Percentiles rank a stretch among this genome's conserved stretches.
Evolutionary conservation across 1,140 invertebrate genomes (phyloP).

Genomic region (Anagrus nilaparvatae): DNA sequence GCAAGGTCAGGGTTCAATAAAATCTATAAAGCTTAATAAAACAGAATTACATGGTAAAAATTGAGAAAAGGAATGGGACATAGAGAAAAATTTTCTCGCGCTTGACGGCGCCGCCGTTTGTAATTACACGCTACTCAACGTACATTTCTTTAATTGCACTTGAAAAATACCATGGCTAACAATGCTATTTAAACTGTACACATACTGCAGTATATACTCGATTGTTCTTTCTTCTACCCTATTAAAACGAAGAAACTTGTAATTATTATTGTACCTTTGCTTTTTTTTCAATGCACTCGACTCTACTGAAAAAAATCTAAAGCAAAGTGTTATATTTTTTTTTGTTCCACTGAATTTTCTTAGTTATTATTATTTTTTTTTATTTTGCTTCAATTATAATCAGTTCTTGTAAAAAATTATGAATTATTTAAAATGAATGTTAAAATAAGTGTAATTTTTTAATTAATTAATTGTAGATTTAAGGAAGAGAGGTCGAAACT

Average conservation of each 20-base stretch:
- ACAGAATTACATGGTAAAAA: not conserved
- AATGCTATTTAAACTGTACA: not conserved
- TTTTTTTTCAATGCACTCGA: not conserved
- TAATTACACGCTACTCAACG: slow-evolving; percentile 11
- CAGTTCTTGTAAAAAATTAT: too few relatives aligned
- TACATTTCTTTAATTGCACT: slow-evolving; percentile 10
- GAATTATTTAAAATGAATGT: too few relatives aligned
- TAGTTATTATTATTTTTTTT: too few relatives aligned
- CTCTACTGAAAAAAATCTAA: not conserved
- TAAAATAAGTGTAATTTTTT: too few relatives aligned
- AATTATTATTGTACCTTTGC: too few relatives aligned
- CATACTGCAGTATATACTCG: too few relatives aligned
- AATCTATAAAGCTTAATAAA: not conserved
- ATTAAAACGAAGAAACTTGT: too few relatives aligned
- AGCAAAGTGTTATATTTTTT: not conserved
- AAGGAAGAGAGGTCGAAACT: too few relatives aligned
- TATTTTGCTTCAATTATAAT: too few relatives aligned
- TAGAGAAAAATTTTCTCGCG: not conserved
- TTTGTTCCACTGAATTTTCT: not conserved
- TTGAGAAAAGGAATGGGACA: not conserved
- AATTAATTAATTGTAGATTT: too few relatives aligned
- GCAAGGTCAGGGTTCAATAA: slow-evolving; percentile 12
- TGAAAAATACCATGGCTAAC: slow-evolving; percentile 4
- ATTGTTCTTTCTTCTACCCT: not conserved
- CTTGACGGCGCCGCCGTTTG: slow-evolving; percentile 6